Conservation (phyloP, 2,113 vertebrate species). For the Aleadryas rufinucha region DNA sequence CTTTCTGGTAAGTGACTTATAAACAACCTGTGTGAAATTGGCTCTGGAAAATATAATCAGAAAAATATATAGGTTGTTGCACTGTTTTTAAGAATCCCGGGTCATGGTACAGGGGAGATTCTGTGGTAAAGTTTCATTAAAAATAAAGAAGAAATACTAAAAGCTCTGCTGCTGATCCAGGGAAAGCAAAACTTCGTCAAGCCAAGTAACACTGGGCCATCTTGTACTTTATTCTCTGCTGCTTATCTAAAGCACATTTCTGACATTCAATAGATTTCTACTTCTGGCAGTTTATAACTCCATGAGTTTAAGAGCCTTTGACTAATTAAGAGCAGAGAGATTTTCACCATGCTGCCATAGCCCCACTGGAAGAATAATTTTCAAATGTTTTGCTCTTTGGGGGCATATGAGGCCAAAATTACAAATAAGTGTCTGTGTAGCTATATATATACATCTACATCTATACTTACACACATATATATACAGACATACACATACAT, state of each 20-base stretch:
- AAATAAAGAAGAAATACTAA: neutral
- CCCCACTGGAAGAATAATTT: neutral
- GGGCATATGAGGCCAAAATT: neutral
- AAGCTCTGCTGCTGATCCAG: neutral
- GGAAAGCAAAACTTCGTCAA: neutral
- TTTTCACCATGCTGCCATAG: neutral
- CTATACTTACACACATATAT: neutral
- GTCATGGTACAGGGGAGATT: neutral
- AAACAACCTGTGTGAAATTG: neutral
- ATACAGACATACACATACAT: neutral
- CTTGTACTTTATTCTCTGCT: neutral
- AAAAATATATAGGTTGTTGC: neutral
- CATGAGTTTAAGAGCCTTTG: conserved; percentile 28
- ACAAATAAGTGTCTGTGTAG: neutral
- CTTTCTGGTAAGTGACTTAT: neutral
- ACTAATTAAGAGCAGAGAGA: conserved; percentile 40
- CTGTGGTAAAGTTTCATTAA: neutral
- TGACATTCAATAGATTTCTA: conserved; percentile 16
- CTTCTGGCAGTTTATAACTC: conserved; percentile 16
- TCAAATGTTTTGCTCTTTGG: neutral
- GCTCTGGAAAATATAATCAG: conserved; percentile 11
- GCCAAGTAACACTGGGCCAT: neutral
- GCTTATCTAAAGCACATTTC: conserved; percentile 36
- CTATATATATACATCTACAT: neutral
- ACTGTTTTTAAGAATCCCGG: conserved; percentile 1